phyloP scores from a whole-genome alignment of 2,113 vertebrate species.

The Lipophrys pholis region DNA sequence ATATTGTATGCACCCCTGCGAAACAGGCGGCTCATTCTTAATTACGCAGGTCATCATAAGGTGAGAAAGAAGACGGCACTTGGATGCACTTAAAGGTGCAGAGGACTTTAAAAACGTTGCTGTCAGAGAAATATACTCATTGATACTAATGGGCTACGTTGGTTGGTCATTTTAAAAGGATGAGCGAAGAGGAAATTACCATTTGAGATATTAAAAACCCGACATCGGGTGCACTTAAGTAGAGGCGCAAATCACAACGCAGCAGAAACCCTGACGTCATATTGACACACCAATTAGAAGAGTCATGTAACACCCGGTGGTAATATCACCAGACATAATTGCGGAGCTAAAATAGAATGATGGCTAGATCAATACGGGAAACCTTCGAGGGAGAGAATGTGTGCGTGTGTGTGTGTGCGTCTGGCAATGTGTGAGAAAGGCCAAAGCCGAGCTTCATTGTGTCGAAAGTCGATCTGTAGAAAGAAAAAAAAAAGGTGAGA shows the following conservation, averaged over 20 bases:
- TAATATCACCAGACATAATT: conserved; percentile 71
- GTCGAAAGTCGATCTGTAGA: conserved; percentile 65
- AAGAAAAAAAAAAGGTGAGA: conserved; percentile 60
- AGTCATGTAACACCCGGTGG: conserved; percentile 61
- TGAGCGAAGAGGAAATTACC: conserved; percentile 11
- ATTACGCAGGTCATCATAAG: too few species aligned
- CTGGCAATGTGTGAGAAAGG: conserved; percentile 18
- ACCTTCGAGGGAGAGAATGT: conserved; percentile 56
- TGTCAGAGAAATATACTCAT: not conserved
- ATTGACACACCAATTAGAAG: conserved; percentile 71
- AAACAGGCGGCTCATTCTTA: too few species aligned
- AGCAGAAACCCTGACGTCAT: conserved; percentile 52
- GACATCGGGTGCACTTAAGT: conserved; percentile 47
- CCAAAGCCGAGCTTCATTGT: conserved; percentile 58
- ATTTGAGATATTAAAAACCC: conserved; percentile 21
- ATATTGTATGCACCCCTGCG: too few species aligned
- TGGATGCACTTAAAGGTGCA: not conserved
- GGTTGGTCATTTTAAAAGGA: conserved; percentile 14
- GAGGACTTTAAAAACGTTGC: not conserved
- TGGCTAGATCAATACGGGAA: conserved; percentile 71
- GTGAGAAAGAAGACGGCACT: too few species aligned
- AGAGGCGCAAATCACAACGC: conserved; percentile 32
- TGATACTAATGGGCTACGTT: not conserved
- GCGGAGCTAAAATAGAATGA: conserved; percentile 70
- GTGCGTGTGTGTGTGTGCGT: conserved; percentile 5